Base-by-base conservation (phyloP, 2,797 vertebrate genomes). In the Eulemur mongoz region DNA sequence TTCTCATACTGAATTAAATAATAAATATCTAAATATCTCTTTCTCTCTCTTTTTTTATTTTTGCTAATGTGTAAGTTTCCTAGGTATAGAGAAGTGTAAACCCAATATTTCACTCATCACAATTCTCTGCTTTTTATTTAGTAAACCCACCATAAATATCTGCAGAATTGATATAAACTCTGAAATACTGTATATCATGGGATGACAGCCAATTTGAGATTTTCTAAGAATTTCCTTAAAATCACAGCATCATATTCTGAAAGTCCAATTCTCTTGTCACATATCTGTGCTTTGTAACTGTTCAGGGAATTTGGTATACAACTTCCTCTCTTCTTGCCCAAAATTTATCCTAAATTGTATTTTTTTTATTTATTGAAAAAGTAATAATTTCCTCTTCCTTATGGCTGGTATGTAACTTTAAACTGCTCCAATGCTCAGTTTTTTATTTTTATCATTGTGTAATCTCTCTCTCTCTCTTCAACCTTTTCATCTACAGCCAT, bases 181-280 rank as follows among this genome's bases (percentile, higher is more conserved):
- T 92, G 48, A 88, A 92, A 76, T 81, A 92, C 61, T 85, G 59
- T 87, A 15, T 76, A 80, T 91, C 15, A 89, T 87, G 30, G 78
- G 69, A 85, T 82, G 67, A 81, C 54, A 94, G 61, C 45, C 80
- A 88, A 63, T 54, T 91, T 93, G 20, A 93, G 38, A 63, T 91
- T 93, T 97, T 81, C 81, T 85, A 45, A 96, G 70, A 90, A 90
- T 87, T 92, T 90, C 27, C n/a, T 93, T 94, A 67, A 7, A 92
- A 72, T 79, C 48, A 79, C 57, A 63, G 52, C 27, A 86, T 83
- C 32, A 50, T 50, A 38, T 72, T 93, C 4, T 73, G 27, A 88
- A 95, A 81, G 12, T 50, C 3, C 8, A 35, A 9, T 81, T 84
- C 14, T 73, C 40, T 85, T 65, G 14, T 43, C 32, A 30, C 8